phyloP scores from a whole-genome alignment of 2,888 invertebrate species.

The Ctena decussata region DNA sequence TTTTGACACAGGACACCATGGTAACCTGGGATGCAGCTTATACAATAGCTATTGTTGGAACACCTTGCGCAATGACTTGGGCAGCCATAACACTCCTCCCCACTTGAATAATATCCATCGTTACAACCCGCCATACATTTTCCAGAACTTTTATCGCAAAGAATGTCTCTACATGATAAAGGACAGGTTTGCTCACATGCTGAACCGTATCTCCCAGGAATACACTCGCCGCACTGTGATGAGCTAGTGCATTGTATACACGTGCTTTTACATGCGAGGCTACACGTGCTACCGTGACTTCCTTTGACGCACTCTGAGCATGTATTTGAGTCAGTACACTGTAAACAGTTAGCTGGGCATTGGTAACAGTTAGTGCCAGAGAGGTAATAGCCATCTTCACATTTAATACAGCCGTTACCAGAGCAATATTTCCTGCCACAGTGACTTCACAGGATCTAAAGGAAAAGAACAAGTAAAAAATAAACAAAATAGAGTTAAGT shows the following conservation, averaged over 20 bases:
- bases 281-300: not conserved
- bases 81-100: not conserved
- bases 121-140: not conserved
- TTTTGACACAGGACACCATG: not conserved
- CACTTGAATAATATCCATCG: not conserved
- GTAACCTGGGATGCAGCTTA: not conserved
- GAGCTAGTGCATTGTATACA: not conserved
- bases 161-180: not conserved
- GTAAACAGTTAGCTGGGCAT: not conserved
- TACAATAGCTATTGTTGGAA: not conserved
- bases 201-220: not conserved
- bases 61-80: not conserved
- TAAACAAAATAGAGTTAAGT: too few species aligned
- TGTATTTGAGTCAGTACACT: not conserved
- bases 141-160: not conserved
- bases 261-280: not conserved
- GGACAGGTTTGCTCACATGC: not conserved
- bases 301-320: not conserved
- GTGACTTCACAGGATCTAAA: not conserved
- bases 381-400: not conserved
- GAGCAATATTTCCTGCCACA: not conserved
- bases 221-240: not conserved
- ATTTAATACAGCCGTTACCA: not conserved
- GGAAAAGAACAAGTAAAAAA: not conserved
- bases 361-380: not conserved